Percentiles rank a stretch among this genome's conserved stretches.
Evolutionary conservation across 2,113 vertebrate genomes (phyloP).

Genomic region (Circaetus cinerascens): DNA sequence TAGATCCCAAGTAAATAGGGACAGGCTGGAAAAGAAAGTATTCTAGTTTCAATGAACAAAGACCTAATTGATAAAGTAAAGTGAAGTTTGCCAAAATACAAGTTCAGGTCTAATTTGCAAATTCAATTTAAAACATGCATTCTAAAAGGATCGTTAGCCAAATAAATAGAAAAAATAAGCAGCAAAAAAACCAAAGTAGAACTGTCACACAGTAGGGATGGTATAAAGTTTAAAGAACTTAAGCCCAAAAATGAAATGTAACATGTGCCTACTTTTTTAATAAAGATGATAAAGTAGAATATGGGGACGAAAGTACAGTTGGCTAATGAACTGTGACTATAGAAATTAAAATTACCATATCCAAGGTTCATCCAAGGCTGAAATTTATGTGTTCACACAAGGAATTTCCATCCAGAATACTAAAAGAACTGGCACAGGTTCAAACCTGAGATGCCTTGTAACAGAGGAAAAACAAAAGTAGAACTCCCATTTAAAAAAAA

Average conservation of each 20-base stretch:
- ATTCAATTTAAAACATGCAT: background rate
- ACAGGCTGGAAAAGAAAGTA: background rate
- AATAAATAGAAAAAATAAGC: background rate
- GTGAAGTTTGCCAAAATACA: background rate
- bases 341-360: background rate
- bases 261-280: background rate
- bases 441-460: background rate
- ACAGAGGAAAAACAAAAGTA: background rate
- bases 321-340: background rate
- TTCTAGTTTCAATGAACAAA: background rate
- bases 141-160: background rate
- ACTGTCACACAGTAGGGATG: background rate
- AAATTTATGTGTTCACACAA: background rate
- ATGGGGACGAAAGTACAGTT: background rate
- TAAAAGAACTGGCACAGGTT: background rate
- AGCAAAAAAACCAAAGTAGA: background rate
- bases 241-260: background rate
- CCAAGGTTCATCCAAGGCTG: background rate
- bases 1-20: background rate
- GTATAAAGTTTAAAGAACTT: background rate
- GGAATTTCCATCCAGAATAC: background rate
- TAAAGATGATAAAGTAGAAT: background rate
- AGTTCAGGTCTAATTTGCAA: background rate
- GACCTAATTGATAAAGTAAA: background rate
- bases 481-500: background rate